These are phyloP conservation scores for Copsychus sechellarum DNA, from an alignment of 2,113 vertebrate genomes.

Conservation along the genomic window DNA sequence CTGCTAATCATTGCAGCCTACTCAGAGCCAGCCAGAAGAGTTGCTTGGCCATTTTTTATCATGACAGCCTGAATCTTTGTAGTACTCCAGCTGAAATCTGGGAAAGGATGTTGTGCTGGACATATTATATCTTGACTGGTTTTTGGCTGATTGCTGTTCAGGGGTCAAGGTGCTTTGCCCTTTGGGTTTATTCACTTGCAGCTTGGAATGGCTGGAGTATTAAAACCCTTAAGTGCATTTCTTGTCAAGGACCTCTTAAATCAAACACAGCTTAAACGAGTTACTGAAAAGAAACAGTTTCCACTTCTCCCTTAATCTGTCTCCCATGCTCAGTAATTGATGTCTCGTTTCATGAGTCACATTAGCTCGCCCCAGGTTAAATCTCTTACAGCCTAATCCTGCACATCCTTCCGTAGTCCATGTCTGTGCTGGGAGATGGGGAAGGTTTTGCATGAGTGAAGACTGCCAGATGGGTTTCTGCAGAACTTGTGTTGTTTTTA, in stretches of 20 bases:
- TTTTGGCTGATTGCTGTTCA: neutral
- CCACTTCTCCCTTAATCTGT: conserved; percentile 33
- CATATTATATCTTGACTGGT: neutral
- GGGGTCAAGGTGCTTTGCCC: conserved; percentile 22
- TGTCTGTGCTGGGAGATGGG: neutral
- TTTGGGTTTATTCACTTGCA: conserved; percentile 34
- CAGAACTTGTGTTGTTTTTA: neutral
- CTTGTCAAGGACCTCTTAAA: conserved; percentile 57
- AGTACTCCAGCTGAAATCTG: neutral
- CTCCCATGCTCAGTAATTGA: conserved; percentile 53
- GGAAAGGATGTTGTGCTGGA: neutral
- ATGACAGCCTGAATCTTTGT: neutral
- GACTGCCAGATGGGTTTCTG: conserved; percentile 18
- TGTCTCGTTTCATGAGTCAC: conserved; percentile 49
- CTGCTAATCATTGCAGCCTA: neutral
- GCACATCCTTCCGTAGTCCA: neutral
- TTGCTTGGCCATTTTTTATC: neutral
- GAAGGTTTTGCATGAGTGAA: neutral
- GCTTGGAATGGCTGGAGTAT: conserved; percentile 2
- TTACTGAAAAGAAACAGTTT: conserved; percentile 58
- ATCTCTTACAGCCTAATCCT: conserved; percentile 36
- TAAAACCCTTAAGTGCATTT: conserved; percentile 16
- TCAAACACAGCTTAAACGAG: conserved; percentile 6
- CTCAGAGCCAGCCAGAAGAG: neutral
- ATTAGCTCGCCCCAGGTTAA: conserved; percentile 24